phyloP scores from a whole-genome alignment of 2,113 vertebrate genomes.

The Aleadryas rufinucha region DNA sequence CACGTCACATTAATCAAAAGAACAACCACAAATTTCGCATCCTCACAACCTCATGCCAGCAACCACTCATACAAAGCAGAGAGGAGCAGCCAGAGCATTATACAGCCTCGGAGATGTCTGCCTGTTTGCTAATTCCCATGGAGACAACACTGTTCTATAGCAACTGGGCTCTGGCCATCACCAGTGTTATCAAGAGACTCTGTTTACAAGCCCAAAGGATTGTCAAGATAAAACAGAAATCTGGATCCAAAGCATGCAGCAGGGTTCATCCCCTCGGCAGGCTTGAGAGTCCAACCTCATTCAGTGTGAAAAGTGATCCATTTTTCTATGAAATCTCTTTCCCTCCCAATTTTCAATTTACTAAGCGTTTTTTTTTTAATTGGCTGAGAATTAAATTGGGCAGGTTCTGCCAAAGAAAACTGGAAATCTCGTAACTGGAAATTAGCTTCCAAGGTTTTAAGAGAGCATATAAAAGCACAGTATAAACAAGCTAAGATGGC shows the following conservation, averaged over 20 bases:
- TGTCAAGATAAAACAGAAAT: not conserved
- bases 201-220: not conserved
- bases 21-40: not conserved
- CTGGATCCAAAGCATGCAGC: not conserved
- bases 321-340: not conserved
- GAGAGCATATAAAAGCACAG: not conserved
- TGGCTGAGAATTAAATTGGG: not conserved
- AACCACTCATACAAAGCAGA: not conserved
- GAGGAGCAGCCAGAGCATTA: not conserved
- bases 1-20: not conserved
- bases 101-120: not conserved
- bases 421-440: not conserved
- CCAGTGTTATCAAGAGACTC: not conserved
- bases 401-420: not conserved
- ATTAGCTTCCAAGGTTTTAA: not conserved
- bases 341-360: not conserved
- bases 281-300: not conserved
- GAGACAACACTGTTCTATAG: not conserved
- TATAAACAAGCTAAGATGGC: not conserved
- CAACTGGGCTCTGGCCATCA: not conserved
- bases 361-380: not conserved
- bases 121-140: not conserved
- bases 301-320: not conserved
- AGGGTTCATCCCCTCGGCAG: not conserved
- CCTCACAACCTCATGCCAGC: not conserved